Conservation (phyloP, 2,797 vertebrate genomes). For the Aphelocoma californica region DNA sequence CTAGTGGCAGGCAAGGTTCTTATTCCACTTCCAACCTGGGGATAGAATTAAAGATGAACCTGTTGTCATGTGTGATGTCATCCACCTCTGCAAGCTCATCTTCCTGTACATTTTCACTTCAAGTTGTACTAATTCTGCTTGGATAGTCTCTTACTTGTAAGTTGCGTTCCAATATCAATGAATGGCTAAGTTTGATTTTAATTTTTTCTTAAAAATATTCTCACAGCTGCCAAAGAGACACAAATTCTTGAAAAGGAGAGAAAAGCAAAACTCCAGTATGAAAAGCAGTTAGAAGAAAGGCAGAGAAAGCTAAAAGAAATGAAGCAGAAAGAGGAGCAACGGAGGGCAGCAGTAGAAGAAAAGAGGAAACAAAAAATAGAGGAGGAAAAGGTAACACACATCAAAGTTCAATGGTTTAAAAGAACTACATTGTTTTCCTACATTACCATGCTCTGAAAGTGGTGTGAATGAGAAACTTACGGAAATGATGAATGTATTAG, state of each 20-base stretch:
- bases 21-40: neutral
- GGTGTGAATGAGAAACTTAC: neutral
- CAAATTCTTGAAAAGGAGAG: conserved; percentile 92
- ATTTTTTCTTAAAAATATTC: neutral
- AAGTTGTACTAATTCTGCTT: neutral
- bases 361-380: conserved; percentile 90
- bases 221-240: conserved; percentile 84
- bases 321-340: conserved; percentile 89
- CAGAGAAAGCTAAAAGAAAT: conserved; percentile 89
- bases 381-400: conserved; percentile 85
- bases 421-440: neutral
- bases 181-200: neutral
- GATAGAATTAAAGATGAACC: neutral
- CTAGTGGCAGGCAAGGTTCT: neutral
- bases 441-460: neutral
- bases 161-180: neutral
- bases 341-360: conserved; percentile 87
- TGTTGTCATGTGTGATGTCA: neutral
- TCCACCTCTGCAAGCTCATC: neutral
- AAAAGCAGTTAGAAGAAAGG: conserved; percentile 91
- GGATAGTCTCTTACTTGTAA: neutral
- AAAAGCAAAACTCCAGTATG: conserved; percentile 87
- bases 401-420: neutral
- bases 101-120: neutral
- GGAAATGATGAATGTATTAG: neutral